Conservation (phyloP, 2,113 vertebrate species). For the Psittacus erithacus region DNA sequence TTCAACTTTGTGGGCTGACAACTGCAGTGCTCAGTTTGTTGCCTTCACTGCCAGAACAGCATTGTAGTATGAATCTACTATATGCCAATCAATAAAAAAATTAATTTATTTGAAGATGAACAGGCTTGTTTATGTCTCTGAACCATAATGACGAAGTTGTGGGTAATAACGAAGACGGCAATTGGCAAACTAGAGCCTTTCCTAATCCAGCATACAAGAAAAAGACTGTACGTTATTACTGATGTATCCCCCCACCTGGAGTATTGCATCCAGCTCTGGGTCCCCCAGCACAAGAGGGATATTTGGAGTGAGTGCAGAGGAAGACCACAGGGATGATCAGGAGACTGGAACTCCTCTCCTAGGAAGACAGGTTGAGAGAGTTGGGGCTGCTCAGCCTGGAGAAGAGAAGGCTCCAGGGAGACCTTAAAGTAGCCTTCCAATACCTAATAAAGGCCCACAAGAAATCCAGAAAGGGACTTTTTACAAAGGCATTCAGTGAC, state of each 20-base stretch:
- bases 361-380: neutral
- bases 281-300: neutral
- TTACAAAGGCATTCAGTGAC: neutral
- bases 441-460: neutral
- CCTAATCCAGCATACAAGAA: slow-evolving; percentile 22
- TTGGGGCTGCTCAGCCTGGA: neutral
- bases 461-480: neutral
- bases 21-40: neutral
- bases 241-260: neutral
- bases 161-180: neutral
- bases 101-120: neutral
- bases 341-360: neutral
- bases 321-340: neutral
- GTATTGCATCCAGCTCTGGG: neutral
- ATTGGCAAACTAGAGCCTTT: slow-evolving; percentile 12
- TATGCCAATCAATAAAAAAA: neutral
- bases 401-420: neutral
- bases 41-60: slow-evolving; percentile 35
- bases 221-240: neutral
- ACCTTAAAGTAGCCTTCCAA: neutral
- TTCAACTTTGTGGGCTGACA: neutral
- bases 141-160: neutral
- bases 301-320: neutral
- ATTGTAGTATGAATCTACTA: neutral
- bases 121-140: neutral